Conservation (phyloP, 2,113 vertebrate genomes). For the Labrus mixtus region DNA sequence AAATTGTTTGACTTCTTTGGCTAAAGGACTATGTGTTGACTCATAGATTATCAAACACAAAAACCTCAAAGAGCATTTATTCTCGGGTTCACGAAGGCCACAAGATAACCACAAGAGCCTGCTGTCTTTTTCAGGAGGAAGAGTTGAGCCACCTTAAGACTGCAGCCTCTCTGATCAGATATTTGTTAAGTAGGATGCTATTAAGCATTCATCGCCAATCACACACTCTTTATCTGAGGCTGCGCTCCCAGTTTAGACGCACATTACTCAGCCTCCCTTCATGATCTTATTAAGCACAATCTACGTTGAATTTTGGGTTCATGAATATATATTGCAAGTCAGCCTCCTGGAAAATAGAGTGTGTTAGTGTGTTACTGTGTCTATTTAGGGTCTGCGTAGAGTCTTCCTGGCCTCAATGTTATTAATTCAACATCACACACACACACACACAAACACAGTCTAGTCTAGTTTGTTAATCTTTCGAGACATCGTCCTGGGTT, state of each 20-base stretch:
- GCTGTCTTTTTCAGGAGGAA: not conserved
- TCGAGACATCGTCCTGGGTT: conserved; percentile 8
- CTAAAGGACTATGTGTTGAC: conserved; percentile 48
- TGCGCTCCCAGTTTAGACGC: conserved; percentile 25
- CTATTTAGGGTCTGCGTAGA: conserved; percentile 51
- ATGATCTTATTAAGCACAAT: conserved; percentile 53
- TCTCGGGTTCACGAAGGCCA: conserved; percentile 13
- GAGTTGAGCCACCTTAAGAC: conserved; percentile 16
- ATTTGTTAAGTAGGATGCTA: conserved; percentile 18
- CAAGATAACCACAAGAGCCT: not conserved
- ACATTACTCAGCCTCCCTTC: conserved; percentile 51
- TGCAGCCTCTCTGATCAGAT: conserved; percentile 28
- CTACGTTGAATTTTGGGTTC: conserved; percentile 55
- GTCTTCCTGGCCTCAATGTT: conserved; percentile 42
- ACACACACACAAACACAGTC: conserved; percentile 33
- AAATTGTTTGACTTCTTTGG: conserved; percentile 46
- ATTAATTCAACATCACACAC: conserved; percentile 52
- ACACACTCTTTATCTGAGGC: conserved; percentile 21
- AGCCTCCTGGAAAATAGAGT: conserved; percentile 64
- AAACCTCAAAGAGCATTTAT: conserved; percentile 25
- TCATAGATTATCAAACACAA: conserved; percentile 3
- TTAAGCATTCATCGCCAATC: conserved; percentile 40
- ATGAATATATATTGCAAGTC: conserved; percentile 73
- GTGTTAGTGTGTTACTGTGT: conserved; percentile 57
- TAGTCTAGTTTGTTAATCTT: conserved; percentile 38